Evolutionary conservation across 2,113 vertebrate genomes (phyloP).

Genomic region (Lepisosteus osseus): DNA sequence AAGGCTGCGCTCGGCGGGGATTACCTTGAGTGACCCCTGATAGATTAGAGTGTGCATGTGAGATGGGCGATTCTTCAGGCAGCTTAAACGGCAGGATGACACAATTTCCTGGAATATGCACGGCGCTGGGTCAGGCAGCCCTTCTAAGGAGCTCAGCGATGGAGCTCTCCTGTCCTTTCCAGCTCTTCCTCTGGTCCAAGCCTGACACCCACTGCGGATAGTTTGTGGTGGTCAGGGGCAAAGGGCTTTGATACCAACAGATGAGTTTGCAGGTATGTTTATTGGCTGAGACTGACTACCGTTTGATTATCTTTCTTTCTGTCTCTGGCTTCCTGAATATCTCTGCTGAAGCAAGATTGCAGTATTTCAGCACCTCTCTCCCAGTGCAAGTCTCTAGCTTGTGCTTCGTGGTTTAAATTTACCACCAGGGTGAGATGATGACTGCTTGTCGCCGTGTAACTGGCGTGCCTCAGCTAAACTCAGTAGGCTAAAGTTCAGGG

Average conservation of each 20-base stretch:
- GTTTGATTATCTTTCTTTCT: background rate
- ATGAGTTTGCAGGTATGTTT: slow-evolving; percentile 79
- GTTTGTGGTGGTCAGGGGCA: slow-evolving; percentile 46
- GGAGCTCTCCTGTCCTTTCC: slow-evolving; percentile 55
- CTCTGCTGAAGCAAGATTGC: background rate
- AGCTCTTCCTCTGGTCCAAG: slow-evolving; percentile 53
- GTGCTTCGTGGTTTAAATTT: slow-evolving; percentile 7
- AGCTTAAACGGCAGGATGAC: slow-evolving; percentile 79
- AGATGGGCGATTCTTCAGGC: slow-evolving; percentile 75
- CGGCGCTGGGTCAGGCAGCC: slow-evolving; percentile 63
- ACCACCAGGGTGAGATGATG: background rate
- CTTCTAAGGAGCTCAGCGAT: slow-evolving; percentile 61
- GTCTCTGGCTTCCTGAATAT: background rate
- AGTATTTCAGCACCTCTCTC: background rate
- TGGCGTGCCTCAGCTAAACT: background rate
- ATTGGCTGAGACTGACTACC: slow-evolving; percentile 17
- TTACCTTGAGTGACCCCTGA: slow-evolving; percentile 77
- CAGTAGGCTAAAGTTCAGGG: background rate
- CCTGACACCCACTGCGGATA: slow-evolving; percentile 46
- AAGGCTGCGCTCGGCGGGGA: slow-evolving; percentile 57
- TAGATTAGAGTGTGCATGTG: slow-evolving; percentile 74
- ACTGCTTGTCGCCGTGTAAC: background rate
- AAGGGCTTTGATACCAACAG: slow-evolving; percentile 55
- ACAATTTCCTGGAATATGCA: slow-evolving; percentile 82
- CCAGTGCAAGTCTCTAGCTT: background rate